Evolutionary conservation across 2,797 vertebrate species (phyloP), one percentile per base, ranked within the genome.

Genomic region (Crax fasciolata): DNA sequence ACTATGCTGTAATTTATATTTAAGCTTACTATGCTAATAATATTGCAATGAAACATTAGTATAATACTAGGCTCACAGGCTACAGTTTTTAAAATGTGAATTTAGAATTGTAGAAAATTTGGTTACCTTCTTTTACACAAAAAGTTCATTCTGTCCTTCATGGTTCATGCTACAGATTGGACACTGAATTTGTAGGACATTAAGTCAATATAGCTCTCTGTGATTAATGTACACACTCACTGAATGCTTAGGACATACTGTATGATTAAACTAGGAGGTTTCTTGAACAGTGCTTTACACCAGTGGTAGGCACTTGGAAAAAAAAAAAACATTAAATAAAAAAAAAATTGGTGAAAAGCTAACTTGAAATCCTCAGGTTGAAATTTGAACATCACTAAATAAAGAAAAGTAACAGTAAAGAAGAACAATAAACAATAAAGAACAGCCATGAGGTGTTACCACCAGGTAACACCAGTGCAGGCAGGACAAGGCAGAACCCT

Each of bases 401-500:
- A 62, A 48, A 0, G 30, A 54, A 30, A 10, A 55, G 19, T 20
- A 20, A n/a, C 18, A 55, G n/a, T 19, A n/a, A 55, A 55, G 28
- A 19, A 12, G 30, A n/a, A 52, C 28, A 55, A 20, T 20, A 55
- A 55, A 18, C 35, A 8, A 35, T 35, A 35, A 35, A 35, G 35
- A 35, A 35, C 35, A 35, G 35, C 7, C 11, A 41, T 15, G 28
- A 71, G 19, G 35, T 51, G 13, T 11, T 32, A 30, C 30, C 43
- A 63, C 3, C 25, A 32, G 20, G 6, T 4, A 13, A 24, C 0
- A 6, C 9, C 4, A 17, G 14, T 10, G 28, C 21, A 46, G 43
- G 43, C 43, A 52, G 46, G 38, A 58, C 27, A 41, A 66, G 23
- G 9, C 23, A 57, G 59, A 55, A n/a, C 25, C 38, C 19, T 38